Evolutionary conservation across 2,797 vertebrate genomes (phyloP), one percentile per base, ranked within the genome.

Genomic region (Anableps anableps): DNA sequence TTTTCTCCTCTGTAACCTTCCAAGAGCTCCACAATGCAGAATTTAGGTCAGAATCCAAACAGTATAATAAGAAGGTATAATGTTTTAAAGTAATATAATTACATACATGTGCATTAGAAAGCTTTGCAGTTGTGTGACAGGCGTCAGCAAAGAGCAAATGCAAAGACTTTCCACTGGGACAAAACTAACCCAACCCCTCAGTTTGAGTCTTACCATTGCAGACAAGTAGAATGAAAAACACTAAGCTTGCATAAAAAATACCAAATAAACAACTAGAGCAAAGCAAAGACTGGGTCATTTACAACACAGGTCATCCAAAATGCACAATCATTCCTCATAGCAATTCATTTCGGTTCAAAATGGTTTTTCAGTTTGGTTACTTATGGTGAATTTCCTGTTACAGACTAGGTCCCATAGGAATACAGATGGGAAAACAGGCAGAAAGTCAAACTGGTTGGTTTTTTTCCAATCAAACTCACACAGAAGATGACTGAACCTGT

Each of bases 151-250:
- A 26, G 21, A 68, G 36, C 38, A 50, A 14, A 90, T 29, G 81
- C 85, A 88, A 77, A 86, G 79, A 86, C 70, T 82, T 83, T 78
- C 88, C 55, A 60, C 68, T 66, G 80, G 80, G 85, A 90, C 72
- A 80, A 89, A 81, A 83, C 66, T 82, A 86, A 68, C 75, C 72
- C 74, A 76, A 73, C 47, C n/a, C 66, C 51, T 75, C 9, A 82
- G 78, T 60, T 83, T 83, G 88, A 83, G 87, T 83, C 93, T 94
- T 94, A 93, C 93, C 91, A 93, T 80, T 89, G 80, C 81, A 80
- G 79, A 81, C 78, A 84, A 84, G 4, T 8, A 43, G 7, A 51
- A 45, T 29, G 48, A 80, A 88, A 83, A 72, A 47, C 29, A 78
- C n/a, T 5, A 45, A 81, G 76, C 78, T 68, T 64, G 64, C 11